Evolutionary conservation across 2,797 vertebrate genomes (phyloP).

Genomic region (Hyperoplus lanceolatus): DNA sequence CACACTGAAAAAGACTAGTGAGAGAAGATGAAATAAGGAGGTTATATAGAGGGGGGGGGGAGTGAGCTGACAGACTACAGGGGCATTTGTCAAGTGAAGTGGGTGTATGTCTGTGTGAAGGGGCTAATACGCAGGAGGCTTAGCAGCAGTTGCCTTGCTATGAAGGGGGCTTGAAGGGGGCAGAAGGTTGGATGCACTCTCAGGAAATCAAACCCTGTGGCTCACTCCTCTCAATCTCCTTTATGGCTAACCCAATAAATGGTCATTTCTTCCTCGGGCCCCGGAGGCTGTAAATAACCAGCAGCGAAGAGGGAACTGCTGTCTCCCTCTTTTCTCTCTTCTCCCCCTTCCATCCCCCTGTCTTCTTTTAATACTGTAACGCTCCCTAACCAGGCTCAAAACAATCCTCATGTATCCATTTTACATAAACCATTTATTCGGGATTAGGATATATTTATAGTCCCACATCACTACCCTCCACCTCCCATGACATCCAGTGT

Average conservation of each 20-base stretch:
- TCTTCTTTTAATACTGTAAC: slow-evolving; percentile 28
- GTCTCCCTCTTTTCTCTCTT: slow-evolving; percentile 38
- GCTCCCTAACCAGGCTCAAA: slow-evolving; percentile 37
- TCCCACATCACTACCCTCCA: slow-evolving; percentile 30
- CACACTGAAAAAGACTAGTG: background rate
- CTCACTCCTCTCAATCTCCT: slow-evolving; percentile 81
- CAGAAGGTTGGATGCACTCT: slow-evolving; percentile 71
- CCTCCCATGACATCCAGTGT: slow-evolving; percentile 33
- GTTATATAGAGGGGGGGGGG: slow-evolving; percentile 47
- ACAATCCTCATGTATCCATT: slow-evolving; percentile 40
- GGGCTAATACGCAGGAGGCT: slow-evolving; percentile 60
- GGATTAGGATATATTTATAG: slow-evolving; percentile 56
- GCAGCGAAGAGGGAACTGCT: slow-evolving; percentile 51
- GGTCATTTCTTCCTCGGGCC: slow-evolving; percentile 69
- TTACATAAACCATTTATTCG: slow-evolving; percentile 53
- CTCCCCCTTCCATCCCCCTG: background rate
- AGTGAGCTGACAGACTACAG: slow-evolving; percentile 62
- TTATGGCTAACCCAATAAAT: slow-evolving; percentile 82
- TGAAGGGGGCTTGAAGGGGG: slow-evolving; percentile 55
- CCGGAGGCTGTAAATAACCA: slow-evolving; percentile 75
- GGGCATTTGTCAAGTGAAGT: slow-evolving; percentile 76
- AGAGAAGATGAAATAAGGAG: slow-evolving; percentile 50
- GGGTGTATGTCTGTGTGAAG: slow-evolving; percentile 59
- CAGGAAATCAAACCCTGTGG: slow-evolving; percentile 77
- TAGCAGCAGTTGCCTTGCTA: slow-evolving; percentile 59